Base-by-base conservation (phyloP, 2,113 vertebrate species). In the Eurystomus gularis region DNA sequence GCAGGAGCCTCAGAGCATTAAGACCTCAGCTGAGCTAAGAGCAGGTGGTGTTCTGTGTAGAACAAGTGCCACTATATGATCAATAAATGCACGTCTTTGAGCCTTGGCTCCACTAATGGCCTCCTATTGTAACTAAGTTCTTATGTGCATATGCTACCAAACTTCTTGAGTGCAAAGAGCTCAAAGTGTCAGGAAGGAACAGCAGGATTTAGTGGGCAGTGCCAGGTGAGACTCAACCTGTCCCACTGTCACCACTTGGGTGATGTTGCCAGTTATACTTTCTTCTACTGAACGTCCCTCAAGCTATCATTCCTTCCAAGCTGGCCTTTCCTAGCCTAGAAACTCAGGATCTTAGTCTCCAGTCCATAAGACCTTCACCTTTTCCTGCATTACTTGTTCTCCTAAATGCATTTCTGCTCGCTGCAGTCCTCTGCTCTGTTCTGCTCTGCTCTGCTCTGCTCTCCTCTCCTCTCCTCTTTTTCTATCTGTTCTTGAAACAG, bases 91-190 rank as follows among this genome's bases (percentile, higher is more conserved):
- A 29, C 9, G 3, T 28, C 69, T 71, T 62, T 68, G 65, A 92
- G 39, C 39, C 35, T 77, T 86, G 64, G 40, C 68, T 81, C 33
- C 54, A 64, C 40, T 66, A 54, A 71, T 0, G 0, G 29, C 11
- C 13, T 70, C 7, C 33, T 62, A 0, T 31, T 49, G n/a, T 57
- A 51, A 65, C 35, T 66, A 35, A 66, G 37, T 51, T 88, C 57
- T 55, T 77, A 58, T 0, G 0, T 19, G n/a, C 3, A 0, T 61
- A n/a, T 14, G 40, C 7, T 35, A 66, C 75, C 17, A 54, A 21
- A 46, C 71, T 66, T 46, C 37, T 19, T 55, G 39, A 80, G 6
- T 23, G n/a, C 64, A 70, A 69, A 72, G 28, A 35, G 14, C 68
- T 82, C 35, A n/a, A 49, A 52, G 49, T 88, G 46, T 31, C n/a